Evolutionary conservation across 1,140 invertebrate genomes (phyloP), one percentile per base, ranked within the genome.

Genomic region (Bemisia tabaci): DNA sequence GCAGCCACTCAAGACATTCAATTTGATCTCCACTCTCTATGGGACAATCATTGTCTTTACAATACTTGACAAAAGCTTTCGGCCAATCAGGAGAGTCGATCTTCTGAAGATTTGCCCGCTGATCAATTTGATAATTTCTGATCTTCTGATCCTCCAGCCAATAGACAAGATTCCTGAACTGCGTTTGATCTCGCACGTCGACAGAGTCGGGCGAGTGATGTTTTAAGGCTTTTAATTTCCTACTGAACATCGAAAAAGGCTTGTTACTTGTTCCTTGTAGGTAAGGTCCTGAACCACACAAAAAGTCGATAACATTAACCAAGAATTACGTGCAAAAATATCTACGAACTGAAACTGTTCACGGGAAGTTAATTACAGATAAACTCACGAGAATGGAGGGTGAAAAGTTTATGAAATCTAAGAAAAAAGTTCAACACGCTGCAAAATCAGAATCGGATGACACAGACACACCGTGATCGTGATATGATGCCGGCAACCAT

Each of bases 121-220:
- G 88, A 75, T 95, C 90, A 67, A 93, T 89, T 72, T 87, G 87
- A 72, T 94, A 94, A 72, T 89, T 85, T 22, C 94, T 85, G 70
- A 97, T 95, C 79, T 93, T 95, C 76, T 95, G 92, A 76, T 95
- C 91, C 79, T 98, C 95, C 25, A 97, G 74, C 95, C 95, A 98
- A 1, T 90, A 74, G 22, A 96, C 82, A 26, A 94, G 79, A 72
- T 86, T 89, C 64, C 88, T 84, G 74, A 94, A 88, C 71, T 90
- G 83, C 68, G 85, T 83, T 71, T 85, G 82, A 80, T 94, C 92
- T 94, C 85, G 81, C 62, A 80, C 77, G 75, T 88, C 82, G 69
- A 90, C 82, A 65, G 79, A 79, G 63, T 88, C 82, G 65, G 85
- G 84, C 68, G 85, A 83, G 65, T 85, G 84, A 77, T 91, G 90